Percentiles rank a stretch among this genome's conserved stretches.
phyloP scores from a whole-genome alignment of 2,797 vertebrate genomes.

The Chelonia mydas region DNA sequence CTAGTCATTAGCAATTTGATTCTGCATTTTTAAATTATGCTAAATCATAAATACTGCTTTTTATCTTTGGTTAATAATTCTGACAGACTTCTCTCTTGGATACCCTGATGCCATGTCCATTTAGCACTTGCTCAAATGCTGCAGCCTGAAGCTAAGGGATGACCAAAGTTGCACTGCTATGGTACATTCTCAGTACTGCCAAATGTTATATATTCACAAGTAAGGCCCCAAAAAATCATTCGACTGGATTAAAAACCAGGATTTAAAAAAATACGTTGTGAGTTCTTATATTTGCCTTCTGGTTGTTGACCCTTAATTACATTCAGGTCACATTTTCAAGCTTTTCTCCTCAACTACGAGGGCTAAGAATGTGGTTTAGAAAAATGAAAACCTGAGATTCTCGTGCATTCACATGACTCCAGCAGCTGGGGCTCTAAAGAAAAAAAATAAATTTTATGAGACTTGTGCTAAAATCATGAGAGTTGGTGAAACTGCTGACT shows the following conservation, averaged over 20 bases:
- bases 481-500: not conserved
- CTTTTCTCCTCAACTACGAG: not conserved
- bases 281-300: not conserved
- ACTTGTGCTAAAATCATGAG: not conserved
- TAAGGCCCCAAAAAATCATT: not conserved
- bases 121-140: not conserved
- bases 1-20: not conserved
- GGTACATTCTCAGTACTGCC: not conserved
- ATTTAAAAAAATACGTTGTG: not conserved
- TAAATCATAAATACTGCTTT: rapidly evolving
- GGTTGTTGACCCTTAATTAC: not conserved
- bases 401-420: not conserved
- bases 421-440: not conserved
- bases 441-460: not conserved
- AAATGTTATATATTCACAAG: not conserved
- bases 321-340: not conserved
- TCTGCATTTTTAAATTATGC: not conserved
- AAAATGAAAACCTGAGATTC: not conserved
- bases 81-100: not conserved
- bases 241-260: not conserved
- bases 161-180: not conserved
- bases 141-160: not conserved
- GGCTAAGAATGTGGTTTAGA: not conserved
- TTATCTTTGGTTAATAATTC: not conserved
- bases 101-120: not conserved